Base-by-base conservation (phyloP, 2,113 vertebrate genomes). In the Notothenia rossii region DNA sequence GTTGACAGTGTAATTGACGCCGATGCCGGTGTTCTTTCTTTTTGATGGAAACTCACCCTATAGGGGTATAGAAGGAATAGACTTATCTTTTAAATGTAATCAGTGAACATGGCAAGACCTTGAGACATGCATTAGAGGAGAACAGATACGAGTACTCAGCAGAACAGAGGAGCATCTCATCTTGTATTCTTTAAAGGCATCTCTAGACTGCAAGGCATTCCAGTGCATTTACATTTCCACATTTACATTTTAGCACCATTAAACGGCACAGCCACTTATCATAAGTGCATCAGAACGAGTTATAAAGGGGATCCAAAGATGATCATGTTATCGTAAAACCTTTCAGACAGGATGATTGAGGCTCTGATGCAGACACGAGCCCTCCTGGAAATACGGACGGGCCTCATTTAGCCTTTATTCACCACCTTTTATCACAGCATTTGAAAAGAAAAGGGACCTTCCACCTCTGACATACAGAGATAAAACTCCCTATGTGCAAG, bases 201-300 rank as follows among this genome's bases (percentile, higher is more conserved):
- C 61, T 54, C 20, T 10, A 33, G 50, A 79, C 81, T 67, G 40
- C 54, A 18, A 79, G 82, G 75, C 82, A 10, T 61, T 55, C 5
- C 18, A n/a, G n/a, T 14, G 11, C 85, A 80, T 88, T 92, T 86
- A 64, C 68, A 87, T 86, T 83, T 78, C 61, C 46, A 71, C 75
- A 87, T 89, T 85, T 90, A 72, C 68, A 87, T 86, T 84, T 80
- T 3, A 71, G 67, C 53, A 17, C 70, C 74, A 78, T 82, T 85
- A 77, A 20, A 29, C 29, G 77, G 15, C 62, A 20, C 11, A 71
- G 67, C n/a, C 83, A 88, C 77, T 88, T 84, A 79, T 55, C 67
- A 54, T 82, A 75, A 90, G 62, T 79, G 77, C 77, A 70, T 79
- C 49, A 75, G 64, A n/a, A 7, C 62, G 45, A 25, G 75, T 55